Evolutionary conservation across 2,797 vertebrate genomes (phyloP).

Genomic region (Emys orbicularis): DNA sequence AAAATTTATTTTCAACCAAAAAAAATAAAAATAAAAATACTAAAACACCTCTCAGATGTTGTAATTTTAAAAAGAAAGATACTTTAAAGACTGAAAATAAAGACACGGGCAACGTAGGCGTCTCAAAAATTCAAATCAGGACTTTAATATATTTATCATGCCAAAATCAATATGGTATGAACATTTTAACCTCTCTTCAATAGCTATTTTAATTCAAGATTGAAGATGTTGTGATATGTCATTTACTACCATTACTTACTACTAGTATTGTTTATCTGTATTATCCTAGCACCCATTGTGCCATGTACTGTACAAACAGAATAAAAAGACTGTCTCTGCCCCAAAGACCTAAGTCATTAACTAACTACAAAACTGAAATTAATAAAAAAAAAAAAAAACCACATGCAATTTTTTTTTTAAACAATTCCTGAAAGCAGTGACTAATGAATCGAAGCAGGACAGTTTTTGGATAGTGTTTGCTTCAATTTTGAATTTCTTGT

Average conservation of each 20-base stretch:
- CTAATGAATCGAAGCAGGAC: neutral
- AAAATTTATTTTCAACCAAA: neutral
- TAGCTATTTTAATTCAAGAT: neutral
- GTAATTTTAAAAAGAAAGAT: neutral
- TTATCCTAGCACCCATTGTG: neutral
- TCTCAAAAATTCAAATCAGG: neutral
- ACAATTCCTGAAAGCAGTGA: neutral
- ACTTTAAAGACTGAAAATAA: neutral
- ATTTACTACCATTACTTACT: neutral
- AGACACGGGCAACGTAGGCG: neutral
- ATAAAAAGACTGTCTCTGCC: neutral
- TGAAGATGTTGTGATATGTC: rapidly evolving
- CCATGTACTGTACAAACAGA: neutral
- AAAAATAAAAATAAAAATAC: neutral
- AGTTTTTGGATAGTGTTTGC: neutral
- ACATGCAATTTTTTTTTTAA: neutral
- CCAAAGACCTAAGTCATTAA: neutral
- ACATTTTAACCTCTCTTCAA: neutral
- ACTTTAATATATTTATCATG: neutral
- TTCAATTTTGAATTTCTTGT: neutral
- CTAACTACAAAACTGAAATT: neutral
- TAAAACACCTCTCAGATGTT: neutral
- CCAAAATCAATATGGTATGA: neutral
- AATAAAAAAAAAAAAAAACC: neutral
- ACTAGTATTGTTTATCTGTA: neutral